Conservation (phyloP, 2,113 vertebrate genomes). For the Catharus minimus region DNA sequence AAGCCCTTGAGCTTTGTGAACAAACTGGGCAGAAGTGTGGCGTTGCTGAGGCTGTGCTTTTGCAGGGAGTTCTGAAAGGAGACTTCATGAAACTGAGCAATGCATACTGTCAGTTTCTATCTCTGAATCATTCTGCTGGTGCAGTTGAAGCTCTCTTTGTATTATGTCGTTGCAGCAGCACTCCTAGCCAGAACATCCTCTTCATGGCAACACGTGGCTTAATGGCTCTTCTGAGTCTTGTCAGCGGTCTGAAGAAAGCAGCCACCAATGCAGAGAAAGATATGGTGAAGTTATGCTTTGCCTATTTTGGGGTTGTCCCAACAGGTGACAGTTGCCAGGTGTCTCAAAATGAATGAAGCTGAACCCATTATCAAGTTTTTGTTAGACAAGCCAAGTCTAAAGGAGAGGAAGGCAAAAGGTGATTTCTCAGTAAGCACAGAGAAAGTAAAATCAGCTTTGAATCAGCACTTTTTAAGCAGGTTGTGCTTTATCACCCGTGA, state of each 20-base stretch:
- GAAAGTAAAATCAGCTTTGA: conserved; percentile 69
- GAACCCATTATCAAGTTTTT: conserved; percentile 67
- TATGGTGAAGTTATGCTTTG: conserved; percentile 80
- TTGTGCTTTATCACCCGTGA: conserved; percentile 61
- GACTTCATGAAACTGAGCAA: conserved; percentile 54
- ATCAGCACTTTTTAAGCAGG: conserved; percentile 70
- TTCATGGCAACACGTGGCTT: conserved; percentile 50
- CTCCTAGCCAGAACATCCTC: conserved; percentile 28
- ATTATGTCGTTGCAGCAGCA: not conserved
- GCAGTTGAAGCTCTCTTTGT: conserved; percentile 73
- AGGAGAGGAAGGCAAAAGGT: conserved; percentile 68
- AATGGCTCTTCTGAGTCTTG: conserved; percentile 69
- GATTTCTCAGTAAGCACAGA: conserved; percentile 58
- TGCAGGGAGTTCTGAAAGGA: conserved; percentile 68
- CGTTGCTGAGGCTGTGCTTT: conserved; percentile 70
- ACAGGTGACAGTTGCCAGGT: conserved; percentile 69
- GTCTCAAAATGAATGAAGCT: conserved; percentile 71
- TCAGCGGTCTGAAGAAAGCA: conserved; percentile 66
- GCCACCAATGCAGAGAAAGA: conserved; percentile 77
- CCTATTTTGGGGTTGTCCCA: conserved; percentile 78
- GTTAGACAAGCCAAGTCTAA: conserved; percentile 34
- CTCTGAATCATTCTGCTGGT: conserved; percentile 73
- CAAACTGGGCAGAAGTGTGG: conserved; percentile 62
- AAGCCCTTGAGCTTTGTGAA: conserved; percentile 68
- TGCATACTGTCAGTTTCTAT: conserved; percentile 51